Base-by-base conservation (phyloP, 1,140 invertebrate species). In the Scylla paramamosain region DNA sequence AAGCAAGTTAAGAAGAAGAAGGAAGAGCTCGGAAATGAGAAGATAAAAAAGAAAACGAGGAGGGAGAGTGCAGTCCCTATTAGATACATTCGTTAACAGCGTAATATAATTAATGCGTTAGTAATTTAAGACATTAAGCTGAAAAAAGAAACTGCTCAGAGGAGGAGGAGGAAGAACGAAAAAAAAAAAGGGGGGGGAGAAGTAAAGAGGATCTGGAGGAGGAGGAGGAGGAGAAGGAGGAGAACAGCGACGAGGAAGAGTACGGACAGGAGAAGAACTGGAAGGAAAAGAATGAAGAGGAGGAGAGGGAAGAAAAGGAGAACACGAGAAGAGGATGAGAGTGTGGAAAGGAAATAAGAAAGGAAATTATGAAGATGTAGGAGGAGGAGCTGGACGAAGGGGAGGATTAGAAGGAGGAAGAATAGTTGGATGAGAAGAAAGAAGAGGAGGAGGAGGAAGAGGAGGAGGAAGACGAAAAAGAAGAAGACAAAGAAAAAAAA, bases 91-190 rank as follows among this genome's bases (percentile, higher is more conserved):
- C 67, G 67, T 77, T 77, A 77, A n/a, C 67, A 77, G 67, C 67
- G 67, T 77, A 77, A 77, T 77, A n/a, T 77, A 77, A 77, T 77
- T 77, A 77, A 77, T 77, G 67, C 67, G 16, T 77, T 77, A 77
- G 67, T 25, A 25, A 77, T 77, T 77, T n/a, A 77, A 77, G 67
- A 77, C 67, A 77, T 77, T 77, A 77, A 12, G 67, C 67, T 77
- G 67, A 77, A 77, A 77, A 20, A n/a, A 25, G 67, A 77, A n/a
- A 77, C 25, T 77, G 20, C n/a, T 77, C 4, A 77, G 67, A 77
- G 67, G 25, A 25, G 67, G 67, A 77, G 25, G 25, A n/a, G 25
- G 67, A n/a, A 77, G 20, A 8, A 77, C 0, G 1, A n/a, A 77
- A 77, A n/a, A n/a, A n/a, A n/a, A 20, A n/a, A 8, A 20, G n/a